Percentiles rank a stretch among this genome's conserved stretches.
phyloP scores from a whole-genome alignment of 1,140 invertebrate genomes.

The Harpegnathos saltator region DNA sequence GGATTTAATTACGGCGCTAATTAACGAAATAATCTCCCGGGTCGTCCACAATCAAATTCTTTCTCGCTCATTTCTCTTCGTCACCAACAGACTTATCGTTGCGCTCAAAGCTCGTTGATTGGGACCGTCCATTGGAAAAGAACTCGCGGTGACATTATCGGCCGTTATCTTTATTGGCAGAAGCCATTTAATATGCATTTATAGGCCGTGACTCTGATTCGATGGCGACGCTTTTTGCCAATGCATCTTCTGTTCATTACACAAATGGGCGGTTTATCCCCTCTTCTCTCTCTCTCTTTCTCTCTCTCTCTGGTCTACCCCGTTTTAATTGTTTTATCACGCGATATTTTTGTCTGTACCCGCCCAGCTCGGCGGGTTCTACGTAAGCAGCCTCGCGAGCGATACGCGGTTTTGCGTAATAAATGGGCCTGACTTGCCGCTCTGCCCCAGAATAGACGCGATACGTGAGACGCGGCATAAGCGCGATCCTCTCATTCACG shows the following conservation, averaged over 20 bases:
- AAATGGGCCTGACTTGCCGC: no score
- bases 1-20: constrained; percentile 5
- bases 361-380: neutral
- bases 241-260: neutral
- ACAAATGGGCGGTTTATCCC: neutral
- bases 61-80: neutral
- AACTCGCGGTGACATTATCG: neutral
- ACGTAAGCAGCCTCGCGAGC: neutral
- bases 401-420: no score
- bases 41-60: neutral
- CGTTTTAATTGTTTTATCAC: neutral
- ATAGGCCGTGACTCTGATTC: neutral
- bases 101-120: neutral
- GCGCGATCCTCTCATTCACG: no score
- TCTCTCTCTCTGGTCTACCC: neutral
- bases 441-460: no score
- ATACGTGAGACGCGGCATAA: no score
- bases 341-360: neutral
- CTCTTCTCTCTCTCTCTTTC: neutral
- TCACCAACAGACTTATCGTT: neutral
- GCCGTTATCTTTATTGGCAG: neutral
- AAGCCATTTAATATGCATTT: neutral
- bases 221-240: neutral
- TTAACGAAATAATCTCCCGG: neutral
- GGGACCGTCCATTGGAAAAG: neutral